Base-by-base conservation (phyloP, 2,888 invertebrate genomes). In the Apamea anceps region DNA sequence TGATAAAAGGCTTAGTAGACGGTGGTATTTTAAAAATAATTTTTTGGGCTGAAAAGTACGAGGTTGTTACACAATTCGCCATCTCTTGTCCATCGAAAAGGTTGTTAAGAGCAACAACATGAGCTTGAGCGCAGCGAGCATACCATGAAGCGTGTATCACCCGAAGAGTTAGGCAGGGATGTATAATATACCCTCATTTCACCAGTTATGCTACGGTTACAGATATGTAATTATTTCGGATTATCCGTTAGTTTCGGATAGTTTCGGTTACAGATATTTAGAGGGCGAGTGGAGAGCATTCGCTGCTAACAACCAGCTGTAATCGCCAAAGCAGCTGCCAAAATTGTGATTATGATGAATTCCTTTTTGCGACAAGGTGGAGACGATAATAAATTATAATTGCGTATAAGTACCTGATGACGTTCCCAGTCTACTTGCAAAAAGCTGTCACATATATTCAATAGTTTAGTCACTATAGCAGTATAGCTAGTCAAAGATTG, bases 1-100 rank as follows among this genome's bases (percentile, higher is more conserved):
- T 45, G 73, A 62, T 60, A 80, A n/a, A 72, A 72, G 10, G 80
- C 32, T 80, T 62, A 51, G n/a, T 12, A 60, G 65, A 12, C 57
- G 5, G 1, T 48, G 37, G 25, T 4, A 21, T 67, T 67, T 42
- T 4, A 62, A 8, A 25, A 80, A 62, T 51, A 42, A 0, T 10
- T 21, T 51, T 72, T 57, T 15, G 7, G 13, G 57, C 12, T 66
- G 12, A 4, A n/a, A 57, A 57, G 32, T 21, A n/a, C 28, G 0
- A 12, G 13, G 8, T 8, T 13, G 25, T 66, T 42, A 28, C 54
- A 75, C 13, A 62, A 62, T 63, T 73, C 1, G 45, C 72, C 7
- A 28, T 72, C 21, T 60, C n/a, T 42, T 45, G n/a, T 28, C 13
- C 10, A 42, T 62, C 28, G 28, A 15, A 67, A n/a, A 67, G 13